Evolutionary conservation across 2,113 vertebrate species (phyloP), one percentile per base, ranked within the genome.

Genomic region (Acanthochromis polyacanthus): DNA sequence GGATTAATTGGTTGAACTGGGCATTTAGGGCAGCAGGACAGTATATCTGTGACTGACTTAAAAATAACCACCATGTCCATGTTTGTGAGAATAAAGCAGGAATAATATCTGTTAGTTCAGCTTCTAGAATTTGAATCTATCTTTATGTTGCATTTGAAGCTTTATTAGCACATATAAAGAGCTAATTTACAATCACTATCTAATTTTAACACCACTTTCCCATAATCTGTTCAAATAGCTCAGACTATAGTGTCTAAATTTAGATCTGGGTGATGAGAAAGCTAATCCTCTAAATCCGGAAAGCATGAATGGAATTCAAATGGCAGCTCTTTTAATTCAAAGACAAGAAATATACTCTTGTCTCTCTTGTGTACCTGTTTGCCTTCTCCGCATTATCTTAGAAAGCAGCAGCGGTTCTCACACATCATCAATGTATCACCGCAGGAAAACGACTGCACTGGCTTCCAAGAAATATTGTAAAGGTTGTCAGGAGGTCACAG

Each of bases 231-330:
- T 10, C 28, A 52, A 57, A 70, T 36, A 60, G 60, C 70, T 75
- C n/a, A 51, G 45, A 60, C 64, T 14, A 23, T 2, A 71, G 66
- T n/a, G 70, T 80, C 66, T 80, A 74, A 80, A 83, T 87, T 83
- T 75, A 70, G 81, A 86, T 75, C 56, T 20, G 28, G 61, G 62
- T 60, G 50, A 81, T 65, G 75, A 80, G 66, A 80, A 59, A 4
- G 46, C 53, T 80, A 87, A 92, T 87, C 79, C 61, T 71, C 45
- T 65, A 51, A 83, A 83, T 73, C 78, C 59, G 28, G 22, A 75
- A 71, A 80, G 53, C 63, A 74, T 65, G 61, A 85, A 81, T 51
- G 65, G 57, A 78, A 82, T 81, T 81, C 14, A 68, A 75, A 81
- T 10, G 14, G 45, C 25, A 50, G 63, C 67, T 64, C 15, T 16